phyloP scores from a whole-genome alignment of 2,797 vertebrate species.

The Phrynocephalus forsythii region DNA sequence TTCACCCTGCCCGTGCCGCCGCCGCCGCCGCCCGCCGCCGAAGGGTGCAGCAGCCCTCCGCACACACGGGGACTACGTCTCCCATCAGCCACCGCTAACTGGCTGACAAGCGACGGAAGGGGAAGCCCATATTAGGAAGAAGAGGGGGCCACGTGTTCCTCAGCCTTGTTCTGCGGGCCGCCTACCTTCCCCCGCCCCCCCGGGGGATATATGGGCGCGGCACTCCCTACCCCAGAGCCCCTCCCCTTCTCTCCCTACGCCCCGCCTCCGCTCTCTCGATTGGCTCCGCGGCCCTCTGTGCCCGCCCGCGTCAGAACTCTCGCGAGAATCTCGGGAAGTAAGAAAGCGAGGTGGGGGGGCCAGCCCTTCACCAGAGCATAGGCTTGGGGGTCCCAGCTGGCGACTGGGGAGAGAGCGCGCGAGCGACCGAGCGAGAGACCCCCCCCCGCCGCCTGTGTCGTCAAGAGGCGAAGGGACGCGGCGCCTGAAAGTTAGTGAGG shows the following conservation, averaged over 20 bases:
- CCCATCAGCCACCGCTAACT: no score
- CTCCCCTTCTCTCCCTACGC: neutral
- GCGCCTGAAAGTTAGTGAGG: neutral
- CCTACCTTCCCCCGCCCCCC: no score
- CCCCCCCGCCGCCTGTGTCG: slow-evolving; percentile 1
- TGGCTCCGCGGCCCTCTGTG: neutral
- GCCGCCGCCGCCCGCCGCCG: no score
- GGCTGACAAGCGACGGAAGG: neutral
- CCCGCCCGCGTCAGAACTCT: slow-evolving; percentile 8
- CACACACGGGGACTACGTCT: no score
- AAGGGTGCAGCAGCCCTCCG: no score
- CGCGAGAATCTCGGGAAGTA: slow-evolving; percentile 52
- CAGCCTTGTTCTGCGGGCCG: no score
- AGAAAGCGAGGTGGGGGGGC: slow-evolving; percentile 13
- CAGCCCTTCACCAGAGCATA: slow-evolving; percentile 41
- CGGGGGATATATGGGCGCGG: no score
- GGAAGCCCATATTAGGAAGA: neutral
- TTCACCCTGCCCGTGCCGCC: no score
- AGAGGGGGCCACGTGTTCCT: neutral
- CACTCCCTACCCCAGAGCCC: neutral
- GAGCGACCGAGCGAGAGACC: neutral
- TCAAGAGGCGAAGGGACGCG: neutral
- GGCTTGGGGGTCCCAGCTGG: slow-evolving; percentile 32
- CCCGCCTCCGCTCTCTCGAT: neutral
- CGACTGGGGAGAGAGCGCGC: slow-evolving; percentile 32